A percentile compares a stretch with the other conserved stretches of the same genome.
These are phyloP conservation scores for Caretta caretta DNA, from an alignment of 2,113 vertebrate species.

Conservation along the genomic window DNA sequence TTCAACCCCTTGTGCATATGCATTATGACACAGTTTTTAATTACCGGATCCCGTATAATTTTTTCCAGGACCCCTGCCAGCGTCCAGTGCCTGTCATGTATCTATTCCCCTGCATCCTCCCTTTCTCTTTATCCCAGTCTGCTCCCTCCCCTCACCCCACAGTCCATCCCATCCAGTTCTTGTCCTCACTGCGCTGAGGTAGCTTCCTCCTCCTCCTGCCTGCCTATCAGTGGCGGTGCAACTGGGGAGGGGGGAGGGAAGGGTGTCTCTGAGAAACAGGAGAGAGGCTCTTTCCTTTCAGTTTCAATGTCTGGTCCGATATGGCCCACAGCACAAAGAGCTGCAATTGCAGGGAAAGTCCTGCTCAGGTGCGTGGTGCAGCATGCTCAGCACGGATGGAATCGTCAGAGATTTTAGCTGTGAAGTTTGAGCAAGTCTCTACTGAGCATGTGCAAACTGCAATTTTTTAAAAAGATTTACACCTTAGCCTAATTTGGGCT, in stretches of 20 bases:
- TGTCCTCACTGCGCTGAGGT: not conserved
- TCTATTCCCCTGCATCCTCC: not conserved
- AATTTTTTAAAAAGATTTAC: not conserved
- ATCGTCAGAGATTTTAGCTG: not conserved
- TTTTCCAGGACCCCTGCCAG: not conserved
- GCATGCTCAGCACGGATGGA: not conserved
- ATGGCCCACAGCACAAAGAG: not conserved
- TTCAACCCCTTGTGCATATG: not conserved
- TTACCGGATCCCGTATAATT: not conserved
- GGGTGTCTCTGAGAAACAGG: no score
- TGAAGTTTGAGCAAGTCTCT: not conserved
- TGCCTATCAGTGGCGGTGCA: not conserved
- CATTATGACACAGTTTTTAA: not conserved
- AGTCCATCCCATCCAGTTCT: not conserved
- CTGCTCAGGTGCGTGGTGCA: not conserved
- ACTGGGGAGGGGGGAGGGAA: no score
- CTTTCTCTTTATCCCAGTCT: not conserved
- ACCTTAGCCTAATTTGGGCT: not conserved
- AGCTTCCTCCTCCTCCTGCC: not conserved
- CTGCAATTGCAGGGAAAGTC: not conserved
- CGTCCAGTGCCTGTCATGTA: not conserved
- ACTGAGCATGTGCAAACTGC: not conserved
- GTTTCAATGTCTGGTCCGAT: no score
- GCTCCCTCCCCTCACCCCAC: not conserved
- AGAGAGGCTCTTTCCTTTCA: no score